Percentiles rank a stretch among this genome's conserved stretches.
Conservation (phyloP, 2,113 vertebrate species). For the Typhlomys cinereus region DNA sequence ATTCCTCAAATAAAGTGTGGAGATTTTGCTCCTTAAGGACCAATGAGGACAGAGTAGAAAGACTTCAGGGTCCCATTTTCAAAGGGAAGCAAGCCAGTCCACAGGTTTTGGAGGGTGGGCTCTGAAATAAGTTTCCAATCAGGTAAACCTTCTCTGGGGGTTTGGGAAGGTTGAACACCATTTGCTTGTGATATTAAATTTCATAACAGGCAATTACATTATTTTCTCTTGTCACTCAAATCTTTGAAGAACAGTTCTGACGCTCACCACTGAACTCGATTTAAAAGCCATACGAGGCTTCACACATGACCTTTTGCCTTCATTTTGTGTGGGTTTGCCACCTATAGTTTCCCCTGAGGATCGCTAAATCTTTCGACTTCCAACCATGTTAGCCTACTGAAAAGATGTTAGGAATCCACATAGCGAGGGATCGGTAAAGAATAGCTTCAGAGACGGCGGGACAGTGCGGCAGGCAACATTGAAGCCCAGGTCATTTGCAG, state of each 20-base stretch:
- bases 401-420: neutral
- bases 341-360: neutral
- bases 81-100: neutral
- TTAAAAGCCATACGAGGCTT: neutral
- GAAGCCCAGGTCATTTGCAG: neutral
- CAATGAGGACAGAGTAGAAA: constrained; percentile 21
- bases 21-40: neutral
- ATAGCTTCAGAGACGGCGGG: neutral
- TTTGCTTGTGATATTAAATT: constrained; percentile 70
- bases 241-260: constrained; percentile 62
- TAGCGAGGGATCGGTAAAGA: neutral
- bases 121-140: constrained; percentile 61
- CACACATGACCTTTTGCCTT: neutral
- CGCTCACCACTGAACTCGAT: neutral
- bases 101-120: neutral
- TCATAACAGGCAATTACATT: constrained; percentile 66
- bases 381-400: neutral
- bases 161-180: constrained; percentile 56
- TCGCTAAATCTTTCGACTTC: neutral
- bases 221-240: constrained; percentile 64
- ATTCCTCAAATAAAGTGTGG: neutral
- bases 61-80: constrained; percentile 14
- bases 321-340: neutral
- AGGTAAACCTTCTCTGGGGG: constrained; percentile 24
- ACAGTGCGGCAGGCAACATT: neutral